Base-by-base conservation (phyloP, 2,888 invertebrate species). In the Nephrotoma flavescens region DNA sequence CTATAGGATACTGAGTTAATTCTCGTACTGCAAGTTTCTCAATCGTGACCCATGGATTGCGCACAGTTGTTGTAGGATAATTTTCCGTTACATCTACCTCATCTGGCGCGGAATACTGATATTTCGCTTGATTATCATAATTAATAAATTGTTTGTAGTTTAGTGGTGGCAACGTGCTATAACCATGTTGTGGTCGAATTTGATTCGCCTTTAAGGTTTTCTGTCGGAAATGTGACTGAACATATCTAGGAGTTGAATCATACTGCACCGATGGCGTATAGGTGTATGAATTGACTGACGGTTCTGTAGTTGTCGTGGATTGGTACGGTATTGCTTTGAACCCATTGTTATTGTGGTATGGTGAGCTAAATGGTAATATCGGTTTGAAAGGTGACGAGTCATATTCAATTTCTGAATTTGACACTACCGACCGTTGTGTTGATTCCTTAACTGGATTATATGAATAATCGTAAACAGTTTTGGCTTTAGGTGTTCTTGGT, bases 401-500 rank as follows among this genome's bases (percentile, higher is more conserved):
- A 87, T 93, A 94, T 88, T 94, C 90, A 88, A 88, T 88, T 9
- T 91, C 91, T 4, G 91, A 89, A 15, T 83, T 42, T 31, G 47
- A 42, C n/a, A 83, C 31, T 83, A 52, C 42, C 19, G 42, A 19
- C 15, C 86, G 41, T 42, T 31, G 9, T 44, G 89, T 89, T 42
- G 88, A 86, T 87, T 93, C 92, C 88, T 92, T 92, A 9, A 94
- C 93, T 0, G 94, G 93, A 89, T 96, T 94, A 89, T 95, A 96
- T 89, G 94, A 95, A 90, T 94, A 96, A 89, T 96, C 95, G 89
- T 95, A 96, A 6, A 95, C 93, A 11, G 93, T 91, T 89, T 93
- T 93, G 6, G 93, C 92, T 89, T 93, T 90, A 5, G 90, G 89
- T 3, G 89, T 89, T 15, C 90, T 89, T 0, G 90, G 90, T 87